Percentiles rank a stretch among this genome's conserved stretches.
These are phyloP conservation scores for Protonibea diacanthus DNA, from an alignment of 2,797 vertebrate species.

Conservation along the genomic window DNA sequence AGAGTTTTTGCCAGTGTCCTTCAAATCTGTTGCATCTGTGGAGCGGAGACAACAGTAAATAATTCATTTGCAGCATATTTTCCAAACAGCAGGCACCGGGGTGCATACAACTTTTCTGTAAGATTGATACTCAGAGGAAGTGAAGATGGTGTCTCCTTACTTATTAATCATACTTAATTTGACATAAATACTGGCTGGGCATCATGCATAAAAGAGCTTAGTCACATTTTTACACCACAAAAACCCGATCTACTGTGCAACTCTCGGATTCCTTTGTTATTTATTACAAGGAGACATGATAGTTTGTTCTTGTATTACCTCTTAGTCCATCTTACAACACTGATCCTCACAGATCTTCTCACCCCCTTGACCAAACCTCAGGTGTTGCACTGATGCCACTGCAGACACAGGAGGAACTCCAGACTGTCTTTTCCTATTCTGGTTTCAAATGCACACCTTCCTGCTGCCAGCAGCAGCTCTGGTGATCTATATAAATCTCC, in stretches of 20 bases:
- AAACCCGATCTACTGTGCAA: constrained; percentile 28
- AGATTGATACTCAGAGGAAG: background rate
- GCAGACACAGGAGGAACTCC: constrained; percentile 3
- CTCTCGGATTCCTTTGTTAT: constrained; percentile 45
- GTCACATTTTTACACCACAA: constrained; percentile 21
- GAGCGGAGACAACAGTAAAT: background rate
- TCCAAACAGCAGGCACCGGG: background rate
- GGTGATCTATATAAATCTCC: constrained; percentile 28
- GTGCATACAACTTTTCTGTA: background rate
- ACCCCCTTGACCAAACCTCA: constrained; percentile 9
- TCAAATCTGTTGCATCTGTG: background rate
- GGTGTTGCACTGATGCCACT: constrained; percentile 20
- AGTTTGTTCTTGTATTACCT: constrained; percentile 40
- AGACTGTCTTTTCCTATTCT: constrained; percentile 36
- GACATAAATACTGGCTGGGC: constrained; percentile 1
- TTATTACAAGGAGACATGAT: constrained; percentile 31
- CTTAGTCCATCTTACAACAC: constrained; percentile 20
- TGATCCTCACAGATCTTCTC: constrained; percentile 38
- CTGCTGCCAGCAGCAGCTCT: constrained; percentile 36
- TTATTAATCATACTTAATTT: constrained; percentile 1
- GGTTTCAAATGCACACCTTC: constrained; percentile 52
- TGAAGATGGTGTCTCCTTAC: background rate
- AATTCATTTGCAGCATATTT: background rate
- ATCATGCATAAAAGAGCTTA: constrained; percentile 30
- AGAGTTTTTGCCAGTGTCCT: background rate